Evolutionary conservation across 1,140 invertebrate species (phyloP).

Genomic region (Lethocerus indicus): DNA sequence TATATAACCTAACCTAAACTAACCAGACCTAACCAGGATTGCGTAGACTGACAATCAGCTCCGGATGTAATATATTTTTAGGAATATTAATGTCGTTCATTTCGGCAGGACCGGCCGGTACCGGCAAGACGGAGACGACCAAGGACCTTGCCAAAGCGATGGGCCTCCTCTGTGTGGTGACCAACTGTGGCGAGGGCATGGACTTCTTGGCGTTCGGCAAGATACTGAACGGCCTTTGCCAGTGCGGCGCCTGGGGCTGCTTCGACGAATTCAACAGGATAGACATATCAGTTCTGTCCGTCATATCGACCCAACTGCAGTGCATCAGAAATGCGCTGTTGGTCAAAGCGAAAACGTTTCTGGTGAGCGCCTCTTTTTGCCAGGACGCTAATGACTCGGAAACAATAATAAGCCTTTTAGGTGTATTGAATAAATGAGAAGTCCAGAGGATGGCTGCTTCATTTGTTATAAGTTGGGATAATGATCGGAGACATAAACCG

Average conservation of each 20-base stretch:
- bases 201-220: slow-evolving; percentile 74
- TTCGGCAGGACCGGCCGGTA: slow-evolving; percentile 46
- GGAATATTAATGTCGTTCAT: not conserved
- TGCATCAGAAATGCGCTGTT: slow-evolving; percentile 70
- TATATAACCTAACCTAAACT: not conserved
- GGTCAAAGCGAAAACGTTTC: slow-evolving; percentile 49
- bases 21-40: not conserved
- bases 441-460: no score
- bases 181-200: slow-evolving; percentile 85
- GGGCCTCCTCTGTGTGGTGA: slow-evolving; percentile 50
- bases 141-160: slow-evolving; percentile 82
- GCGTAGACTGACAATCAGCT: not conserved
- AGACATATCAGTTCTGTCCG: slow-evolving; percentile 74
- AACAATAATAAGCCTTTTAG: no score
- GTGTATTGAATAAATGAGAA: no score
- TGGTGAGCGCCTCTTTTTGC: slow-evolving; percentile 30
- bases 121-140: slow-evolving; percentile 81
- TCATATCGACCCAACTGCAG: slow-evolving; percentile 79
- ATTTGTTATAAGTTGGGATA: no score
- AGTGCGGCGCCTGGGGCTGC: slow-evolving; percentile 71
- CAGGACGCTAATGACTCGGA: no score
- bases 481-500: no score
- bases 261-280: slow-evolving; percentile 58
- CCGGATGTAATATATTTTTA: not conserved
- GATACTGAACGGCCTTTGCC: slow-evolving; percentile 54